Evolutionary conservation across 2,113 vertebrate genomes (phyloP).

Genomic region (Cyphomyrus plagiostoma): DNA sequence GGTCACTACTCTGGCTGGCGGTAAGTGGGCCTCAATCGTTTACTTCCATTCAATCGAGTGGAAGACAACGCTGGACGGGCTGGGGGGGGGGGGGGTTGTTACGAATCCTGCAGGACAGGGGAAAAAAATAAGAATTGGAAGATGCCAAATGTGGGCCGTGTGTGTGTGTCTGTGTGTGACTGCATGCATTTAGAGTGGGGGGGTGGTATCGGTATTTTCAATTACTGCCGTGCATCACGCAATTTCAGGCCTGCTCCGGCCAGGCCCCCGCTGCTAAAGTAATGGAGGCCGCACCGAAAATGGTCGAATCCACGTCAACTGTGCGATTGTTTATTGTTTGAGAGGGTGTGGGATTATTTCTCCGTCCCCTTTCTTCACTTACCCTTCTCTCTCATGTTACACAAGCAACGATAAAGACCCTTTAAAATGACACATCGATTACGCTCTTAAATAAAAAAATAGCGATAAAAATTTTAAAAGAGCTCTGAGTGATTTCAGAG

Average conservation of each 20-base stretch:
- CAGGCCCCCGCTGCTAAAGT: constrained; percentile 54
- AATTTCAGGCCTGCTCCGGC: constrained; percentile 62
- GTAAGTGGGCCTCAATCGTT: constrained; percentile 53
- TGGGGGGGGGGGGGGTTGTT: constrained; percentile 39
- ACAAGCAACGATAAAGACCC: constrained; percentile 21
- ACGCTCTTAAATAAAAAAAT: not conserved
- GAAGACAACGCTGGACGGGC: constrained; percentile 27
- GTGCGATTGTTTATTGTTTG: constrained; percentile 58
- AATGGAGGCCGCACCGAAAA: constrained; percentile 58
- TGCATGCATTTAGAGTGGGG: constrained; percentile 37
- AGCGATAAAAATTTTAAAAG: not conserved
- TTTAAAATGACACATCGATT: not conserved
- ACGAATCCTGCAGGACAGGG: constrained; percentile 39
- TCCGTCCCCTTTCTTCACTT: constrained; percentile 42
- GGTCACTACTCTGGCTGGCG: constrained; percentile 52
- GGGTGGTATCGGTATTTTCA: constrained; percentile 62
- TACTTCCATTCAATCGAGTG: constrained; percentile 58
- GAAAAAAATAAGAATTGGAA: not conserved
- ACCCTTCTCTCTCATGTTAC: constrained; percentile 54
- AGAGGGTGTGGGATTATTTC: constrained; percentile 39
- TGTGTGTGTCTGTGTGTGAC: constrained; percentile 30
- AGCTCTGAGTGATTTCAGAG: not conserved
- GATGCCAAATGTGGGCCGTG: constrained; percentile 16
- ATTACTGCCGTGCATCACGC: constrained; percentile 59
- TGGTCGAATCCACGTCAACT: constrained; percentile 35